Evolutionary conservation across 1,140 invertebrate species (phyloP).

Genomic region (Ptiloglossa arizonensis): DNA sequence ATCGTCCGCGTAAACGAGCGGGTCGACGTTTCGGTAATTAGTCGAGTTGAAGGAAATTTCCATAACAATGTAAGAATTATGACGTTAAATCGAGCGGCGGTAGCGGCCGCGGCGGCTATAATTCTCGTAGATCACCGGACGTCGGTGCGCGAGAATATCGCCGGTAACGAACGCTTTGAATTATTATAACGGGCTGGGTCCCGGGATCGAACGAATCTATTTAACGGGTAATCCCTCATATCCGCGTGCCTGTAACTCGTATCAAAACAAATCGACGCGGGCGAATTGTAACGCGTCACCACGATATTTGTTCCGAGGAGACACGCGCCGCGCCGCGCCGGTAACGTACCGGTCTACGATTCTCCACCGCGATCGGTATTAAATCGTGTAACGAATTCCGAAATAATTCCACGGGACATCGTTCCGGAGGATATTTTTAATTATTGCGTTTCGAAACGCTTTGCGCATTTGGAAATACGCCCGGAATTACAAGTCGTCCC

Average conservation of each 20-base stretch:
- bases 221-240: constrained; percentile 39
- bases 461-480: not conserved
- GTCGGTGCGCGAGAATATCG: not conserved
- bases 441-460: not conserved
- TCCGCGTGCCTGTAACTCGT: not conserved
- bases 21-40: constrained; percentile 37
- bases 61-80: constrained; percentile 47
- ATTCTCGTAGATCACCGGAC: constrained; percentile 18
- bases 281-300: not conserved
- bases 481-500: not conserved
- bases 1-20: constrained; percentile 1
- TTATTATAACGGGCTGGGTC: constrained; percentile 30
- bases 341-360: no score
- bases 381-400: not conserved
- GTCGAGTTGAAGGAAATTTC: constrained; percentile 39
- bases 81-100: constrained; percentile 27
- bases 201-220: constrained; percentile 30
- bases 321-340: not conserved
- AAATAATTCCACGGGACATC: not conserved
- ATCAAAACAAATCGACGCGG: constrained; percentile 31
- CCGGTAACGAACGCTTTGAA: constrained; percentile 25
- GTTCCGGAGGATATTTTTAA: constrained; percentile 1
- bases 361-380: not conserved
- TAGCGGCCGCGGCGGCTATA: not conserved
- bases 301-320: not conserved